These are phyloP conservation scores for Capitella teleta DNA, from an alignment of 1,140 invertebrate genomes.

Conservation along the genomic window DNA sequence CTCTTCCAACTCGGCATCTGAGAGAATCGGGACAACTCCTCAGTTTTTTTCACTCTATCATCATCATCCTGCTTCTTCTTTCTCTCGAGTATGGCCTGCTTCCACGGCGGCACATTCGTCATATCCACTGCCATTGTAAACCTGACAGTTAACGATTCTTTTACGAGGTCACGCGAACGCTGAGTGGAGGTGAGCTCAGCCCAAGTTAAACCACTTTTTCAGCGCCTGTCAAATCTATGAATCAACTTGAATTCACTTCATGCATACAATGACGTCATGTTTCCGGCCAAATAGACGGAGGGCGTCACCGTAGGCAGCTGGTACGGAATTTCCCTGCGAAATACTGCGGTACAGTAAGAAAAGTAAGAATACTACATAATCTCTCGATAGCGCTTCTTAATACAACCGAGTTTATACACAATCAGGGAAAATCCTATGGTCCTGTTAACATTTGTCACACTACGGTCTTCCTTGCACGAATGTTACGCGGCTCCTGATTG, in stretches of 20 bases:
- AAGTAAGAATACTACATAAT: too few species aligned
- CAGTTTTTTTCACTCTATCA: not conserved
- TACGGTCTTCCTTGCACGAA: too few species aligned
- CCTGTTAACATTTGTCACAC: too few species aligned
- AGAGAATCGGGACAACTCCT: constrained; percentile 9
- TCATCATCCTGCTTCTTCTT: constrained; percentile 11
- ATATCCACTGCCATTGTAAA: constrained; percentile 3
- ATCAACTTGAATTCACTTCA: not conserved
- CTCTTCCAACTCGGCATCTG: constrained; percentile 18
- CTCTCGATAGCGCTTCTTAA: too few species aligned
- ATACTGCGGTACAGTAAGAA: too few species aligned
- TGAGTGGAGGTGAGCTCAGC: not conserved
- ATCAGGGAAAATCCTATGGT: too few species aligned
- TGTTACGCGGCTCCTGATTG: too few species aligned
- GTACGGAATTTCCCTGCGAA: too few species aligned
- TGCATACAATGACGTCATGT: not conserved
- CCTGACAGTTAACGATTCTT: too few species aligned
- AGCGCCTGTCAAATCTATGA: not conserved
- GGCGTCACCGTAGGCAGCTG: constrained; percentile 2
- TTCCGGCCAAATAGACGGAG: not conserved
- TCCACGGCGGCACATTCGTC: constrained; percentile 16
- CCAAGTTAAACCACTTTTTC: not conserved
- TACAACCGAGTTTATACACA: too few species aligned
- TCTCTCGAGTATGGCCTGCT: constrained; percentile 14
- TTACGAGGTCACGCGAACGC: too few species aligned